Conservation (phyloP, 2,888 invertebrate species). For the Oxytorus armatus region DNA sequence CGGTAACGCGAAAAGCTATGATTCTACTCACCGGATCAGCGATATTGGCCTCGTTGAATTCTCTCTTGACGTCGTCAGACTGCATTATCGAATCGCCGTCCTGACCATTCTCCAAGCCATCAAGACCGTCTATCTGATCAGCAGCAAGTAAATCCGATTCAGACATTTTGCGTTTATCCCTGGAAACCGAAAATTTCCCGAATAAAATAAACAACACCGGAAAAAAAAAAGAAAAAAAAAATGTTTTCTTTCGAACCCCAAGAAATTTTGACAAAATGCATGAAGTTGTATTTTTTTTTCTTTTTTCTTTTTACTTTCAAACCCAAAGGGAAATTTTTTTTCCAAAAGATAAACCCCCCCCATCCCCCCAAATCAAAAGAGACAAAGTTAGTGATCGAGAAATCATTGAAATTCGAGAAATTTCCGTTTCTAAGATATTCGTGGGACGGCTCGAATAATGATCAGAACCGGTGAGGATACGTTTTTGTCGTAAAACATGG, state of each 20-base stretch:
- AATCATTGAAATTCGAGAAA: slow-evolving; percentile 51
- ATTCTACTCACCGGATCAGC: slow-evolving; percentile 82
- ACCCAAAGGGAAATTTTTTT: slow-evolving; percentile 1
- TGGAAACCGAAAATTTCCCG: slow-evolving; percentile 60
- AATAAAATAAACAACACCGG: slow-evolving; percentile 59
- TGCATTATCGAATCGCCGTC: slow-evolving; percentile 83
- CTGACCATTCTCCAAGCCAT: slow-evolving; percentile 84
- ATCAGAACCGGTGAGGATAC: slow-evolving; percentile 45
- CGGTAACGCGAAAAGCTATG: background rate
- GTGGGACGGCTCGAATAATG: slow-evolving; percentile 28
- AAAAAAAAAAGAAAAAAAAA: slow-evolving; percentile 23
- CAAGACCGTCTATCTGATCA: slow-evolving; percentile 84
- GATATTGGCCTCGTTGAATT: slow-evolving; percentile 81
- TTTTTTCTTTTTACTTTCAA: slow-evolving; percentile 10
- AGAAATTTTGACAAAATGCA: slow-evolving; percentile 32
- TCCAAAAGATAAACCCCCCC: slow-evolving; percentile 4
- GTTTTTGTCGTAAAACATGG: slow-evolving; percentile 53
- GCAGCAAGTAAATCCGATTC: slow-evolving; percentile 82
- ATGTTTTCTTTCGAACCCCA: slow-evolving; percentile 5
- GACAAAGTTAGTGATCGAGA: slow-evolving; percentile 13
- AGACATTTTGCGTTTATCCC: slow-evolving; percentile 79
- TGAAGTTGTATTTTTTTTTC: too few species aligned
- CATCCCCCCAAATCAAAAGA: slow-evolving; percentile 25
- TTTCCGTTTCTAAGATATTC: slow-evolving; percentile 42
- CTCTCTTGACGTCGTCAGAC: slow-evolving; percentile 81